A percentile compares a stretch with the other conserved stretches of the same genome.
phyloP scores from a whole-genome alignment of 2,113 vertebrate species.

The Uria lomvia region DNA sequence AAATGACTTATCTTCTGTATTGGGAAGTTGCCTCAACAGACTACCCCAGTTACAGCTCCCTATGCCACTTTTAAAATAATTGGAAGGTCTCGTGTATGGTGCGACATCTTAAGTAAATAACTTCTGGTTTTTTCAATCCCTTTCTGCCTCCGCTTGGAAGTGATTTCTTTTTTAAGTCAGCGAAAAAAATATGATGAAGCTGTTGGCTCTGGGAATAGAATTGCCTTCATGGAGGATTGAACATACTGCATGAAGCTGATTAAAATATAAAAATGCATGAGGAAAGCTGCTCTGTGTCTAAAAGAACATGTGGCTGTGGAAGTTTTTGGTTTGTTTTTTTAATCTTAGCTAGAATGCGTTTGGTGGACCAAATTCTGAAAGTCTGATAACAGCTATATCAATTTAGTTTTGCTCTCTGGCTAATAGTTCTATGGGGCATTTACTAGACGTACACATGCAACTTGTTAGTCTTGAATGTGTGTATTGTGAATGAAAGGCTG shows the following conservation, averaged over 20 bases:
- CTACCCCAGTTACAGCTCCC: not conserved
- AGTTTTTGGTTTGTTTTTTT: not conserved
- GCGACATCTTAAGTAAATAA: not conserved
- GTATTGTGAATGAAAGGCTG: conserved; percentile 21
- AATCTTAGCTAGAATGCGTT: not conserved
- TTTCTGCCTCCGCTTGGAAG: not conserved
- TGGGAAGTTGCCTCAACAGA: not conserved
- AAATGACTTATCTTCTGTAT: not conserved
- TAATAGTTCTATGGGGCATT: not conserved
- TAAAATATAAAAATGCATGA: conserved; percentile 25
- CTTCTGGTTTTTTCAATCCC: not conserved
- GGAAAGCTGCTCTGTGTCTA: not conserved
- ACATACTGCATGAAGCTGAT: conserved; percentile 6
- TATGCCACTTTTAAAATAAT: not conserved
- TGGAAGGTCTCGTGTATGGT: not conserved
- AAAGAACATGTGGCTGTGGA: not conserved
- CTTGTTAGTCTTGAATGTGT: not conserved
- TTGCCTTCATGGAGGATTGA: conserved; percentile 19
- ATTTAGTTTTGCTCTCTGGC: not conserved
- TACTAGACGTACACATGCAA: not conserved
- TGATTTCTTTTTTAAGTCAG: not conserved
- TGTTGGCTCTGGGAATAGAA: not conserved
- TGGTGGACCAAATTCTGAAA: conserved; percentile 3
- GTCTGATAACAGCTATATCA: not conserved
- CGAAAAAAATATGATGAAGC: not conserved